Conservation (phyloP, 2,888 invertebrate genomes). For the Cephus pygmeus region DNA sequence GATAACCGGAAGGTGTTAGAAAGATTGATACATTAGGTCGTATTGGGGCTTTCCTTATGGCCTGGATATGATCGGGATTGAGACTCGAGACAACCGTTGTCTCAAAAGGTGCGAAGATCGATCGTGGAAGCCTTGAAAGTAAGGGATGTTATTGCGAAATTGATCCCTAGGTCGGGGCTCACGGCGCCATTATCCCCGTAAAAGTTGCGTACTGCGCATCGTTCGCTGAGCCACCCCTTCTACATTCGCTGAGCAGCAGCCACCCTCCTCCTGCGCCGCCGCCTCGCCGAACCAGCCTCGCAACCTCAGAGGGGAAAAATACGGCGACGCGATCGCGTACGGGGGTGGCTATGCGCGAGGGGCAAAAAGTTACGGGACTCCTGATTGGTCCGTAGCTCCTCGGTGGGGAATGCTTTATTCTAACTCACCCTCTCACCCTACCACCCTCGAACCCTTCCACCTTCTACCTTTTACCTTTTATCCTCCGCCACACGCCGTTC, state of each 20-base stretch:
- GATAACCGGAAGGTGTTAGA: neutral
- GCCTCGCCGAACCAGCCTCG: slow-evolving; percentile 50
- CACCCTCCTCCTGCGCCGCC: slow-evolving; percentile 43
- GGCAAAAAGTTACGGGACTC: slow-evolving; percentile 54
- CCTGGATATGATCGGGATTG: too few relatives aligned
- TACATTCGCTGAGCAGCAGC: slow-evolving; percentile 29
- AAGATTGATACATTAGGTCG: neutral
- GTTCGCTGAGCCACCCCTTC: slow-evolving; percentile 35
- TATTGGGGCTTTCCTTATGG: too few relatives aligned
- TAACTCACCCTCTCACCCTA: slow-evolving; percentile 4
- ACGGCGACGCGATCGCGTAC: slow-evolving; percentile 45
- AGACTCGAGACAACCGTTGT: too few relatives aligned
- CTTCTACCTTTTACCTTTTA: slow-evolving; percentile 1
- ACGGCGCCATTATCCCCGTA: slow-evolving; percentile 59
- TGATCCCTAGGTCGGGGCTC: slow-evolving; percentile 51
- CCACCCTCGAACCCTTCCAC: neutral
- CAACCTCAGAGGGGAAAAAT: slow-evolving; percentile 65
- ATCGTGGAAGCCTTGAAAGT: slow-evolving; percentile 59
- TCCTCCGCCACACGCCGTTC: slow-evolving; percentile 8
- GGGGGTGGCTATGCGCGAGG: slow-evolving; percentile 27
- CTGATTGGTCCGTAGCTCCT: slow-evolving; percentile 54
- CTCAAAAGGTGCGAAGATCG: slow-evolving; percentile 30
- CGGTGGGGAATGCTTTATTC: slow-evolving; percentile 47
- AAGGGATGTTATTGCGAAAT: slow-evolving; percentile 61
- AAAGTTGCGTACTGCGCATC: slow-evolving; percentile 63